Evolutionary conservation across 2,113 vertebrate species (phyloP).

Genomic region (Saiga tatarica): DNA sequence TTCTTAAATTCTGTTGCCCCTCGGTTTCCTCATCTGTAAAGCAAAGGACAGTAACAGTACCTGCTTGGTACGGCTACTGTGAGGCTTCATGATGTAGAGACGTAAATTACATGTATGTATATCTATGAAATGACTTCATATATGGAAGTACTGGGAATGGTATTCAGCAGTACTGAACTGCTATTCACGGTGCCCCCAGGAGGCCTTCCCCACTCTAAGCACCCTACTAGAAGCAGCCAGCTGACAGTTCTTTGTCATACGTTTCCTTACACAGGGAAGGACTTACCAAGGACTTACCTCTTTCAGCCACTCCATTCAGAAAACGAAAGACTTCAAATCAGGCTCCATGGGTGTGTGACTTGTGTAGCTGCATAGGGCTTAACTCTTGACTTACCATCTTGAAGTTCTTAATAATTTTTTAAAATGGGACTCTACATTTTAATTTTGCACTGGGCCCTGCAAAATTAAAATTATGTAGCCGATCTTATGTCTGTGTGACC

Average conservation of each 20-base stretch:
- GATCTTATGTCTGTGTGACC: not conserved
- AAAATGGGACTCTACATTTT: not conserved
- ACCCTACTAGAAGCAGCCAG: not conserved
- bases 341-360: not conserved
- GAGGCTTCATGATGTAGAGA: not conserved
- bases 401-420: not conserved
- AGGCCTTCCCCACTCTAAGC: not conserved
- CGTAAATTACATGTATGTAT: not conserved
- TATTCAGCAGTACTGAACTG: not conserved
- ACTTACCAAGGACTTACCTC: not conserved
- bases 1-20: not conserved
- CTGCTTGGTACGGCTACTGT: not conserved
- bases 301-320: not conserved
- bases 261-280: not conserved
- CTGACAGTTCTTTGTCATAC: not conserved
- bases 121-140: not conserved
- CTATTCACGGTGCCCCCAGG: not conserved
- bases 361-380: fast-evolving
- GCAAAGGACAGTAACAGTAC: not conserved
- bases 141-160: not conserved
- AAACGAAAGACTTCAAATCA: not conserved
- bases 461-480: not conserved
- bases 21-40: not conserved
- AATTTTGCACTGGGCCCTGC: not conserved
- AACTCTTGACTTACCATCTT: not conserved